phyloP scores from a whole-genome alignment of 2,113 vertebrate species.

The Bubo scandiacus region DNA sequence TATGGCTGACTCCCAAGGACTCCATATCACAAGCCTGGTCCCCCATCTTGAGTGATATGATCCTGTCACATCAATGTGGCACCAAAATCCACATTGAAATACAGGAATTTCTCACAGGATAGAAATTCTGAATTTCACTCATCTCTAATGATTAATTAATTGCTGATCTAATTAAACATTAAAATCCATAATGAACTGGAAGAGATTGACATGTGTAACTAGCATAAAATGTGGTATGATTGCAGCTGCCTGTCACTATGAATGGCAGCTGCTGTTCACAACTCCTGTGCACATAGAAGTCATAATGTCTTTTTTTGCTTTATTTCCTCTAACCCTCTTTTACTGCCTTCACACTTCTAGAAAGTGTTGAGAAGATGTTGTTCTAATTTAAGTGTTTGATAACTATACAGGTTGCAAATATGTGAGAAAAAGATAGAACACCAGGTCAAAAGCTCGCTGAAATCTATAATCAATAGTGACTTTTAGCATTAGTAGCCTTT shows the following conservation, averaged over 20 bases:
- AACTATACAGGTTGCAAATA: not conserved
- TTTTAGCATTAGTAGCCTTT: not conserved
- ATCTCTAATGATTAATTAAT: not conserved
- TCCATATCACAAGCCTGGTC: not conserved
- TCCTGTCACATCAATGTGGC: not conserved
- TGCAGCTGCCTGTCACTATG: not conserved
- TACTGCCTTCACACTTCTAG: not conserved
- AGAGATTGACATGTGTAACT: not conserved
- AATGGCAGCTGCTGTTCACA: not conserved
- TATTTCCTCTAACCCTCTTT: not conserved
- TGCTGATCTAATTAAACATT: not conserved
- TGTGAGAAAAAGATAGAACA: not conserved
- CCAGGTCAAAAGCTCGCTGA: not conserved
- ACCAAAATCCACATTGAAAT: not conserved
- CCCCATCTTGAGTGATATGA: not conserved
- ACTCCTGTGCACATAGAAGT: not conserved
- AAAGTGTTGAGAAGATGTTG: not conserved
- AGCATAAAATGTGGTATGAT: not conserved
- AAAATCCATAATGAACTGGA: not conserved
- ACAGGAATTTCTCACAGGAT: not conserved
- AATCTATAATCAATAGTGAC: not conserved
- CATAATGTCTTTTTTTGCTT: not conserved
- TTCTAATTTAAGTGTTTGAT: not conserved
- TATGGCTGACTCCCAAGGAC: not conserved
- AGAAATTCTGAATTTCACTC: not conserved